phyloP scores from a whole-genome alignment of 1,140 invertebrate genomes.

The Limonius californicus region DNA sequence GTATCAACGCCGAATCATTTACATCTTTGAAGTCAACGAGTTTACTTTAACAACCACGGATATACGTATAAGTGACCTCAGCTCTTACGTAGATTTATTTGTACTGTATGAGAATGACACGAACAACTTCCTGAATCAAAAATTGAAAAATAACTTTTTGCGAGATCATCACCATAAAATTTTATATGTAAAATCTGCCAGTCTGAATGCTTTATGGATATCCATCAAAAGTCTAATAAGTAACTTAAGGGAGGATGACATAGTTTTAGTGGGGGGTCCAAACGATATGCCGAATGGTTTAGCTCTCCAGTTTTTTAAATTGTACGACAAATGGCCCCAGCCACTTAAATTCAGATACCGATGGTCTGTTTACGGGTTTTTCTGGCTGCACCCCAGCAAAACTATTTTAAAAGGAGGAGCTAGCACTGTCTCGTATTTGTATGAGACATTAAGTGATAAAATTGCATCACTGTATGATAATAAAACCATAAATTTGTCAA shows the following conservation, averaged over 20 bases:
- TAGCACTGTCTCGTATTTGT: slow-evolving; percentile 49
- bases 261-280: slow-evolving; percentile 56
- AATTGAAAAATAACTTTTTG: slow-evolving; percentile 43
- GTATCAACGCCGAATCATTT: slow-evolving; percentile 53
- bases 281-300: slow-evolving; percentile 58
- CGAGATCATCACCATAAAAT: slow-evolving; percentile 53
- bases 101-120: slow-evolving; percentile 54
- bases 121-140: slow-evolving; percentile 34
- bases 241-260: slow-evolving; percentile 57
- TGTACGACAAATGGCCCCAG: slow-evolving; percentile 60
- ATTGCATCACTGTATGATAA: slow-evolving; percentile 30
- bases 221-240: slow-evolving; percentile 45
- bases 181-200: slow-evolving; percentile 52
- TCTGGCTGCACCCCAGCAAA: slow-evolving; percentile 61
- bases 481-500: slow-evolving; percentile 35
- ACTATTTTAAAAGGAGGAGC: slow-evolving; percentile 53
- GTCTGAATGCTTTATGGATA: slow-evolving; percentile 48
- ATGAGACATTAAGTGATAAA: slow-evolving; percentile 40
- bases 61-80: slow-evolving; percentile 57
- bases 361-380: slow-evolving; percentile 67
- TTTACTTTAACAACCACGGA: slow-evolving; percentile 56
- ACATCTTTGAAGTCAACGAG: slow-evolving; percentile 55
- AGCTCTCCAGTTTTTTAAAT: slow-evolving; percentile 62
- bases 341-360: slow-evolving; percentile 60
- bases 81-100: slow-evolving; percentile 60